Evolutionary conservation across 2,888 invertebrate species (phyloP).

Genomic region (Acanthopleura granulata): DNA sequence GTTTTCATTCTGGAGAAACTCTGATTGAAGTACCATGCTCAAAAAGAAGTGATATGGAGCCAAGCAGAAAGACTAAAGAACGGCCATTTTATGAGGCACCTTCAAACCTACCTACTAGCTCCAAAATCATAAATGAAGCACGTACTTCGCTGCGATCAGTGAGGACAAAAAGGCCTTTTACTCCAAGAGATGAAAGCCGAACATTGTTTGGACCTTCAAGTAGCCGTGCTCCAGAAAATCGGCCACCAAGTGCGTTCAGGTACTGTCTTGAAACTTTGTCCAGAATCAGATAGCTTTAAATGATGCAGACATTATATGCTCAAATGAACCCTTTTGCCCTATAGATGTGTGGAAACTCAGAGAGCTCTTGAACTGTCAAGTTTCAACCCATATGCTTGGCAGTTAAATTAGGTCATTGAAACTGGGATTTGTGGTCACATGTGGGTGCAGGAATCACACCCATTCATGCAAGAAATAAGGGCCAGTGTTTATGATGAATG

Average conservation of each 20-base stretch:
- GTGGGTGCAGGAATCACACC: no score
- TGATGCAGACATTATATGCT: no score
- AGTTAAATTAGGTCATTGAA: no score
- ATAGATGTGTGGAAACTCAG: no score
- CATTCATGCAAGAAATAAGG: no score
- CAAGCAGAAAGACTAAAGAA: slow-evolving; percentile 34
- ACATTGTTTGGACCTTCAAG: slow-evolving; percentile 77
- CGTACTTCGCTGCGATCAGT: slow-evolving; percentile 74
- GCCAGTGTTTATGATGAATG: no score
- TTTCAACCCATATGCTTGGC: no score
- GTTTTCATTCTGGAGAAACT: no score
- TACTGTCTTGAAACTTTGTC: slow-evolving; percentile 29
- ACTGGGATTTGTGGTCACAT: no score
- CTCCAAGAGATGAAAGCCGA: slow-evolving; percentile 84
- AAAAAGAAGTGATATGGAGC: background rate
- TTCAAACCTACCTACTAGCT: slow-evolving; percentile 56
- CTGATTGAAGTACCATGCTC: no score
- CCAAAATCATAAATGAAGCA: slow-evolving; percentile 67
- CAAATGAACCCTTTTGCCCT: no score
- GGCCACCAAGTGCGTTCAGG: slow-evolving; percentile 69
- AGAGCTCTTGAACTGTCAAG: no score
- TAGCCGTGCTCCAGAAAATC: slow-evolving; percentile 55
- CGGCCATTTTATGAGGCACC: slow-evolving; percentile 64
- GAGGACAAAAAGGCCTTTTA: slow-evolving; percentile 87
- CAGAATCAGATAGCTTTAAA: background rate